Conservation (phyloP, 2,888 invertebrate species). For the Teleogryllus oceanicus region DNA sequence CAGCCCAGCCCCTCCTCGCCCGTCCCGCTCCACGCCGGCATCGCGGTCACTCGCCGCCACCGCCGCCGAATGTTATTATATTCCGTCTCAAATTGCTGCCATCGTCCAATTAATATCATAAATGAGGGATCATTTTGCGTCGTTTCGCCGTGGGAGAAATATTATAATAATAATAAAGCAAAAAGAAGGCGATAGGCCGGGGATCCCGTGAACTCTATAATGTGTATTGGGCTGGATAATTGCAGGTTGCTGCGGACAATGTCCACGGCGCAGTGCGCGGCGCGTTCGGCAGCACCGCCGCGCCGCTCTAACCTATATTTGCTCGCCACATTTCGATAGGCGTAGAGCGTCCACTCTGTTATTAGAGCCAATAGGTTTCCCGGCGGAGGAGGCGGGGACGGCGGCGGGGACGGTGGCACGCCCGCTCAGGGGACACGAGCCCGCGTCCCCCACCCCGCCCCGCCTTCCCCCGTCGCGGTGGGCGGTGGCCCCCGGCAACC, state of each 20-base stretch:
- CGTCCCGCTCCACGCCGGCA: not conserved
- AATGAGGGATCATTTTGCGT: conserved; percentile 36
- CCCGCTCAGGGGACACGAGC: no score
- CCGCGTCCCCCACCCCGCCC: no score
- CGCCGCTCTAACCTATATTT: conserved; percentile 28
- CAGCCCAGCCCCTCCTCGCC: not conserved
- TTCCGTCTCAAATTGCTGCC: conserved; percentile 33
- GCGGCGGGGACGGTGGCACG: not conserved
- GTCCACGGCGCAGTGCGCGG: conserved; percentile 4
- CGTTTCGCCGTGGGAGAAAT: conserved; percentile 30
- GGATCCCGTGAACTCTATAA: conserved; percentile 19
- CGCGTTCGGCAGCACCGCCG: not conserved
- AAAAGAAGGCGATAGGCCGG: conserved; percentile 3
- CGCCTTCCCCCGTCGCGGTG: no score
- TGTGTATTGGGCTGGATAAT: conserved; percentile 20
- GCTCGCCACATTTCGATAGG: conserved; percentile 31
- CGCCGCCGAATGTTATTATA: conserved; percentile 31
- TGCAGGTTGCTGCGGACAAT: conserved; percentile 20
- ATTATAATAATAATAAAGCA: not conserved
- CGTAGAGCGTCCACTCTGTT: conserved; percentile 23
- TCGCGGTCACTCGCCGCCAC: not conserved
- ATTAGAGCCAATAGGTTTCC: conserved; percentile 29
- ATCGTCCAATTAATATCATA: conserved; percentile 35
- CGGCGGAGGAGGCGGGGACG: not conserved
- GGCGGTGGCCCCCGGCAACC: not conserved